phyloP scores from a whole-genome alignment of 1,140 invertebrate genomes.

The Gonatopus flavifemur region DNA sequence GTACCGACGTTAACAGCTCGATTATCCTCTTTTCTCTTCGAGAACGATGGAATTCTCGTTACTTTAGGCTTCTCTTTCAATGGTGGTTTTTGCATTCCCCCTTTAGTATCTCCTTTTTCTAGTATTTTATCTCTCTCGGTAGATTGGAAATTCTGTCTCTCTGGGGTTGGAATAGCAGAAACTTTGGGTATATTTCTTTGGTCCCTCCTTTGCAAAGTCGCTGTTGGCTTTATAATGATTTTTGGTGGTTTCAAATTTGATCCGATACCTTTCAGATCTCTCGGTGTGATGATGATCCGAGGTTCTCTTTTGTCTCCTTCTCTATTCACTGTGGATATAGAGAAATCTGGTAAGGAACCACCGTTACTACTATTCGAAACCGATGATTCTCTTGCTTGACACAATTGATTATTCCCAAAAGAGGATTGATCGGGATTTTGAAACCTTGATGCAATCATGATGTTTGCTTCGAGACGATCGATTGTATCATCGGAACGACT shows the following conservation, averaged over 20 bases:
- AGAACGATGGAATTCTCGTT: slow-evolving; percentile 42
- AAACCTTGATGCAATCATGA: slow-evolving; percentile 12
- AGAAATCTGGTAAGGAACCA: neutral
- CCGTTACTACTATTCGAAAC: too few species aligned
- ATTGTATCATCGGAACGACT: slow-evolving; percentile 3
- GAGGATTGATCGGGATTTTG: neutral
- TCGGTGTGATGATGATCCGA: slow-evolving; percentile 32
- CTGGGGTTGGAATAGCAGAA: slow-evolving; percentile 48
- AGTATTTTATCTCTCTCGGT: slow-evolving; percentile 26
- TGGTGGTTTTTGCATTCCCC: slow-evolving; percentile 24
- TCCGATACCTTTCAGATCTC: slow-evolving; percentile 17
- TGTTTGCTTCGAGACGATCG: too few species aligned
- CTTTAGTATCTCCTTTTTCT: slow-evolving; percentile 19
- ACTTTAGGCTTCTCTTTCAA: slow-evolving; percentile 42
- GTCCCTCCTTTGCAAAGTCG: slow-evolving; percentile 40
- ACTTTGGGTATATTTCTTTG: slow-evolving; percentile 52
- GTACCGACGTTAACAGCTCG: slow-evolving; percentile 15
- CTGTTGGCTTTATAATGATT: slow-evolving; percentile 58
- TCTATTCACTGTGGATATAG: neutral
- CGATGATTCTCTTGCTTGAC: neutral
- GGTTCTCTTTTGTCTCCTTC: slow-evolving; percentile 29
- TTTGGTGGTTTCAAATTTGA: slow-evolving; percentile 46
- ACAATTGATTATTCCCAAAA: neutral
- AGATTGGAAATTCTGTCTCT: slow-evolving; percentile 29
- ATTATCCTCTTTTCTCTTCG: slow-evolving; percentile 30